Evolutionary conservation across 2,888 invertebrate species (phyloP).

Genomic region (Diploptera punctata): DNA sequence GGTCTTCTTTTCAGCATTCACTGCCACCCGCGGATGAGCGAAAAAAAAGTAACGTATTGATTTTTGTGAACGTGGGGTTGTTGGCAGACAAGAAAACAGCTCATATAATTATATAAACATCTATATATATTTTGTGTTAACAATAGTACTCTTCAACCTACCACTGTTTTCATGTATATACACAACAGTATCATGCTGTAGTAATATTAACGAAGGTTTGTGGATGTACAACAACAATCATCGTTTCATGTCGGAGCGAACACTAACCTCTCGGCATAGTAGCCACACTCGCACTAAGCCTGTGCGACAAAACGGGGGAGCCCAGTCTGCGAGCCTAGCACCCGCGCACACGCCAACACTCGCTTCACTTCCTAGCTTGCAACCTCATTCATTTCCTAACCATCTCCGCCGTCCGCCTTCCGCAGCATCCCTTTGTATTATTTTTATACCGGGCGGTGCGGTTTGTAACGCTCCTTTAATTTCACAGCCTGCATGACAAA

Average conservation of each 20-base stretch:
- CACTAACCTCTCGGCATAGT: neutral
- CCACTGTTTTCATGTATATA: neutral
- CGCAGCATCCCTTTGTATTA: neutral
- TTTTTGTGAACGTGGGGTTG: slow-evolving; percentile 35
- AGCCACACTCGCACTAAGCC: slow-evolving; percentile 29
- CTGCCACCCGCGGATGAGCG: slow-evolving; percentile 25
- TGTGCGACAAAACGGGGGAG: neutral
- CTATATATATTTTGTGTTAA: too few species aligned
- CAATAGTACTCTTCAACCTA: neutral
- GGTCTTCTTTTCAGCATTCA: slow-evolving; percentile 31
- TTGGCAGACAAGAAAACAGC: neutral
- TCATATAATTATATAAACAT: too few species aligned
- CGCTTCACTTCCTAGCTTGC: slow-evolving; percentile 15
- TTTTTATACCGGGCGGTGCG: neutral
- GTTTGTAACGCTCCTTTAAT: too few species aligned
- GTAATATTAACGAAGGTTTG: neutral
- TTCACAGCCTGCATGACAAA: too few species aligned
- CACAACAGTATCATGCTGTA: neutral
- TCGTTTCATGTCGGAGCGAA: neutral
- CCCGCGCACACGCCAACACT: slow-evolving; percentile 28
- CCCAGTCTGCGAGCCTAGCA: slow-evolving; percentile 20
- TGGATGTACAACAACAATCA: neutral
- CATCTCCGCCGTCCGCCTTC: slow-evolving; percentile 11
- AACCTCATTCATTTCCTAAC: slow-evolving; percentile 15
- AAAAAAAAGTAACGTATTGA: slow-evolving; percentile 35